Evolutionary conservation across 2,113 vertebrate species (phyloP), one percentile per base, ranked within the genome.

Genomic region (Naja naja): DNA sequence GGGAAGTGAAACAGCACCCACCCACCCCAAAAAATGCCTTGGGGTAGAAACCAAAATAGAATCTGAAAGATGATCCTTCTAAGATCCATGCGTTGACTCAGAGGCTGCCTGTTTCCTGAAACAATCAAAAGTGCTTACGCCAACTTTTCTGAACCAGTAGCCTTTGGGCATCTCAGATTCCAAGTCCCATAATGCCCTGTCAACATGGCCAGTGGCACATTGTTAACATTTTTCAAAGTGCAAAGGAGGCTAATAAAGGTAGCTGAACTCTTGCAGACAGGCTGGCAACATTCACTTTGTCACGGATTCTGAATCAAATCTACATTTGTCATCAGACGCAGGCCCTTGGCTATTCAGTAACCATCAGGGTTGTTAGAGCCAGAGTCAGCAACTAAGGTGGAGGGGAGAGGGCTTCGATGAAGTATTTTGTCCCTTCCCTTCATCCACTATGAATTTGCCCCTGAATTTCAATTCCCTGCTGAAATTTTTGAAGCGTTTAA

Each of bases 1-100:
- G 18, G 92, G 58, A 74, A 87, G 25, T 49, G 10, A 23, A 47
- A 54, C 30, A 85, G 16, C 18, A 23, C 16, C 10, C n/a, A 3
- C 27, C 25, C 58, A 8, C 45, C 45, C 23, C 16, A 23, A 20
- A 74, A 56, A 47, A 47, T 34, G 6, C 34, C 74, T 52, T 2
- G 6, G 34, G 54, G n/a, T 23, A 45, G 88, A 30, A 85, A 30
- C n/a, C n/a, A 85, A 69, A 93, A 87, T 30, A 90, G 55, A 87
- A 86, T 49, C 92, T 54, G 81, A 69, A 90, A 85, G 69, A 58
- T 27, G 64, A 92, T 89, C 64, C 43, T 87, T 89, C 58, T 49
- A 39, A 23, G 23, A 16, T 90, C 54, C 54, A 55, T 20, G 9
- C 55, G 7, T 34, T 93, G 89, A 90, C 74, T 93, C 92, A 87